These are phyloP conservation scores for Congeria kusceri DNA, from an alignment of 2,888 invertebrate genomes.

Conservation along the genomic window DNA sequence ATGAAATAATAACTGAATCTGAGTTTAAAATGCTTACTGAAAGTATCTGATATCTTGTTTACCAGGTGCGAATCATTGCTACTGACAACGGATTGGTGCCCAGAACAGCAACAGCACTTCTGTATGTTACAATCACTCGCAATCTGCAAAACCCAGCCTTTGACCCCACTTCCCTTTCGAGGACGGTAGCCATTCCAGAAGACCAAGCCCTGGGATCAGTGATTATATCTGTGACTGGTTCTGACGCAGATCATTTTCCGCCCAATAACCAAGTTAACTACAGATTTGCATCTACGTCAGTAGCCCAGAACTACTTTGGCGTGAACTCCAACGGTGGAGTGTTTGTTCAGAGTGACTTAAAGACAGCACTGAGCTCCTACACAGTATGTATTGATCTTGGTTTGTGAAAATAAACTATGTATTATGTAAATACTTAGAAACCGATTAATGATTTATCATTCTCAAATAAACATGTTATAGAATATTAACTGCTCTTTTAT, in stretches of 20 bases:
- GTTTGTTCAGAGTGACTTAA: constrained; percentile 68
- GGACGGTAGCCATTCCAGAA: constrained; percentile 63
- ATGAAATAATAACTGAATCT: too few relatives aligned
- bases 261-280: constrained; percentile 72
- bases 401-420: too few relatives aligned
- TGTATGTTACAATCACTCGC: constrained; percentile 71
- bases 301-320: constrained; percentile 62
- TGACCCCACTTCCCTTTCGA: background rate
- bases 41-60: background rate
- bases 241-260: constrained; percentile 70
- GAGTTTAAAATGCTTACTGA: too few relatives aligned
- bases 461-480: too few relatives aligned
- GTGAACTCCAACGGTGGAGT: constrained; percentile 71
- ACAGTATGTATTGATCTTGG: too few relatives aligned
- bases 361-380: constrained; percentile 30
- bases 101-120: constrained; percentile 58
- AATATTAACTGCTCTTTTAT: too few relatives aligned
- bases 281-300: constrained; percentile 25
- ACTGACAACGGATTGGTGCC: constrained; percentile 76
- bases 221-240: constrained; percentile 53
- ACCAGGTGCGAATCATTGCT: constrained; percentile 71
- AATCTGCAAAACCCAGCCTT: constrained; percentile 69
- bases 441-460: too few relatives aligned
- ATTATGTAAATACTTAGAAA: too few relatives aligned
- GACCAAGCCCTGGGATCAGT: constrained; percentile 40